Percentiles rank a stretch among this genome's conserved stretches.
Evolutionary conservation across 1,140 invertebrate species (phyloP).

Genomic region (Adoxophyes honmai): DNA sequence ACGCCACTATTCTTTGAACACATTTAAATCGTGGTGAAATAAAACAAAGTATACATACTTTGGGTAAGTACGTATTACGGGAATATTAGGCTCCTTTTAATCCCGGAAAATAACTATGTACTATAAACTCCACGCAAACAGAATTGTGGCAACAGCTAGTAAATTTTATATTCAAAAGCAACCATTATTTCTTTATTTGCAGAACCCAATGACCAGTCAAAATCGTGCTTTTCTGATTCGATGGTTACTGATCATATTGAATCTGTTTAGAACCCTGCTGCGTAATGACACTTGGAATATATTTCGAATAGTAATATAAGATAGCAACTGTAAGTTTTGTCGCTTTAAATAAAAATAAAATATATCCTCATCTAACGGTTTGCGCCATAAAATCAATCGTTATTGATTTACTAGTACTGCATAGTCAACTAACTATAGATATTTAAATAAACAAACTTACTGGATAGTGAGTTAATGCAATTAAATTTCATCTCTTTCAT

Average conservation of each 20-base stretch:
- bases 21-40: too few species aligned
- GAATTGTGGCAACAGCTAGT: too few species aligned
- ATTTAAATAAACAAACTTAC: too few species aligned
- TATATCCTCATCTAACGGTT: constrained; percentile 25
- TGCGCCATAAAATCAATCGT: constrained; percentile 29
- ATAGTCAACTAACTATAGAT: not conserved
- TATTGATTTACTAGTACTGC: constrained; percentile 30
- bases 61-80: too few species aligned
- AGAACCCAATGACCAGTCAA: not conserved
- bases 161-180: too few species aligned
- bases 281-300: constrained; percentile 28
- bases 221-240: not conserved
- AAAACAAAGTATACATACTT: too few species aligned
- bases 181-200: not conserved
- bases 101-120: too few species aligned
- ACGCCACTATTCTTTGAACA: too few species aligned
- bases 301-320: constrained; percentile 25
- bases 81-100: too few species aligned
- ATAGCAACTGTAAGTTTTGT: constrained; percentile 35
- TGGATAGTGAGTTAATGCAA: too few species aligned
- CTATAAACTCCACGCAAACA: too few species aligned
- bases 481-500: too few species aligned
- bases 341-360: constrained; percentile 43
- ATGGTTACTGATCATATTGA: not conserved
- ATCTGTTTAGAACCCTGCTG: constrained; percentile 34